phyloP scores from a whole-genome alignment of 2,797 vertebrate species.

The Phalloptychus januarius region DNA sequence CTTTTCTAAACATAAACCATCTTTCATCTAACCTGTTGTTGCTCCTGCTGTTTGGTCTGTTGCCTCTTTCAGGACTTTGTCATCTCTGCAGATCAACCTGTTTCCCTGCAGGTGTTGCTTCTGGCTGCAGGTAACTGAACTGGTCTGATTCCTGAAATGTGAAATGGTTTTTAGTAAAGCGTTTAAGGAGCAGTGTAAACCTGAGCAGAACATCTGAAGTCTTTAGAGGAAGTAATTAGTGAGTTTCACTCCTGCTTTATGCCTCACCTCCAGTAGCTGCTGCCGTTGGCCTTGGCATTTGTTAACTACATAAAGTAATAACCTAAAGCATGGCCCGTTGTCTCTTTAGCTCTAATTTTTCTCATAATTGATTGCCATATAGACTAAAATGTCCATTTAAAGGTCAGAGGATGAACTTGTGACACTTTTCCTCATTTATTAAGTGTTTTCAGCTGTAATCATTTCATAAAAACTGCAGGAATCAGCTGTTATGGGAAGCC shows the following conservation, averaged over 20 bases:
- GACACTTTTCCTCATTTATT: slow-evolving; percentile 4
- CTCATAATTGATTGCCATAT: background rate
- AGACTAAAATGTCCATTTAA: slow-evolving; percentile 27
- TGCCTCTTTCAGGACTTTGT: background rate
- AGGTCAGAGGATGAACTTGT: slow-evolving; percentile 17
- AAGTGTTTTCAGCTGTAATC: slow-evolving; percentile 6
- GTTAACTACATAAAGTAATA: slow-evolving; percentile 24
- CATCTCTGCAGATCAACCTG: background rate
- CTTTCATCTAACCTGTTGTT: background rate
- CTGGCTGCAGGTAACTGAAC: background rate
- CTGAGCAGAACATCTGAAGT: slow-evolving; percentile 6
- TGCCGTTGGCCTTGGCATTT: slow-evolving; percentile 24
- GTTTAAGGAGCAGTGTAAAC: slow-evolving; percentile 15
- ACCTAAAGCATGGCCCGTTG: slow-evolving; percentile 8
- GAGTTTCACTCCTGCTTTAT: slow-evolving; percentile 13
- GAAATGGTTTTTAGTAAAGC: slow-evolving; percentile 10
- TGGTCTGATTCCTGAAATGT: background rate
- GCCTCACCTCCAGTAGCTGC: slow-evolving; percentile 5
- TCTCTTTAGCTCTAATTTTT: background rate
- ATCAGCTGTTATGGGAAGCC: slow-evolving; percentile 7
- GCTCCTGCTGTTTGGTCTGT: too few species aligned
- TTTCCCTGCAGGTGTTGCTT: background rate
- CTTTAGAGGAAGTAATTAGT: slow-evolving; percentile 16
- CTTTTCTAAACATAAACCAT: background rate
- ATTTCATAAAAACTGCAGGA: slow-evolving; percentile 9